Evolutionary conservation across 2,113 vertebrate genomes (phyloP).

Genomic region (Grammomys dolichurus): DNA sequence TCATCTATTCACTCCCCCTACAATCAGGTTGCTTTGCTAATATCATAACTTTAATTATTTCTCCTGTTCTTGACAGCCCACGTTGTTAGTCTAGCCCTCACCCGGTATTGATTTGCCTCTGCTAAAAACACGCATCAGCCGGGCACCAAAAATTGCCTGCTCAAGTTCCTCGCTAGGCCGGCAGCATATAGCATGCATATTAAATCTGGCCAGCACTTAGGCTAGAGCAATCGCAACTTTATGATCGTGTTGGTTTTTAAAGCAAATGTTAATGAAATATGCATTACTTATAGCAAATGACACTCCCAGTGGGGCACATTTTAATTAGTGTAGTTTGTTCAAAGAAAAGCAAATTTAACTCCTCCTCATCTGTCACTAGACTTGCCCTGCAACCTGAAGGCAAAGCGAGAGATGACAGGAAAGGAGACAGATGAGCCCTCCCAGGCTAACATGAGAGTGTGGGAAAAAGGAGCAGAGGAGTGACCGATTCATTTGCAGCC

Average conservation of each 20-base stretch:
- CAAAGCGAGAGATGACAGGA: constrained; percentile 28
- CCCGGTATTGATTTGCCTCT: constrained; percentile 39
- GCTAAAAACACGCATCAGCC: constrained; percentile 41
- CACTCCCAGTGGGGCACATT: constrained; percentile 82
- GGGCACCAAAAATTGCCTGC: constrained; percentile 36
- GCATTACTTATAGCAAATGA: constrained; percentile 82
- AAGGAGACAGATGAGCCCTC: constrained; percentile 52
- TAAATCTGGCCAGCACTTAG: constrained; percentile 80
- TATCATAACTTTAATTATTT: constrained; percentile 76
- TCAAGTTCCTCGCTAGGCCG: constrained; percentile 67
- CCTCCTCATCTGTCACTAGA: constrained; percentile 81
- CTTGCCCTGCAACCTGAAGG: constrained; percentile 75
- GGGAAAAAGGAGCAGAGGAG: neutral
- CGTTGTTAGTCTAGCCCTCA: constrained; percentile 56
- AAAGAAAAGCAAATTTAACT: constrained; percentile 85
- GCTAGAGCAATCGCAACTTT: constrained; percentile 81
- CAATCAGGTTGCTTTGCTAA: constrained; percentile 61
- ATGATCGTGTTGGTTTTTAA: constrained; percentile 83
- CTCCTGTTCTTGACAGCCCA: constrained; percentile 62
- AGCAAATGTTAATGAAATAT: constrained; percentile 86
- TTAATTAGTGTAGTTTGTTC: constrained; percentile 88
- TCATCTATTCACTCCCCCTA: constrained; percentile 55
- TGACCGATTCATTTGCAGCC: neutral
- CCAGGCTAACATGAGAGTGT: constrained; percentile 44
- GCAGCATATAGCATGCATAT: constrained; percentile 28